Conservation (phyloP, 2,888 invertebrate genomes). For the Acanthosoma haemorrhoidale region DNA sequence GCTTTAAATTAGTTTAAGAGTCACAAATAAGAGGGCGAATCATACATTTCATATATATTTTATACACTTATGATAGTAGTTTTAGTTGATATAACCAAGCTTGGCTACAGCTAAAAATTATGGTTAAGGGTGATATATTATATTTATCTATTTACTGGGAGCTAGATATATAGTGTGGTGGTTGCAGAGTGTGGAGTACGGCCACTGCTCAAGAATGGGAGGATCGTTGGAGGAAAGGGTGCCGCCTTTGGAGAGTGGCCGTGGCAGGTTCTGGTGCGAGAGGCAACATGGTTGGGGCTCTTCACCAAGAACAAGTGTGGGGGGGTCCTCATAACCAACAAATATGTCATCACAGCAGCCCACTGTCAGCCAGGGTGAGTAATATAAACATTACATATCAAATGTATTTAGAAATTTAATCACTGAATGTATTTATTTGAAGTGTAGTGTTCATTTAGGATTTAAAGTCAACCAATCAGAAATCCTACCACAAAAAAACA, state of each 20-base stretch:
- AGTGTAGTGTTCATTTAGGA: too few species aligned
- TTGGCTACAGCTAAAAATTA: neutral
- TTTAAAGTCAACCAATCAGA: too few species aligned
- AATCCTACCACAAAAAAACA: too few species aligned
- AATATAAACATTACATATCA: too few species aligned
- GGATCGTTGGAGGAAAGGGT: conserved; percentile 86
- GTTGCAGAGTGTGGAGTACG: conserved; percentile 80
- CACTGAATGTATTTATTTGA: too few species aligned
- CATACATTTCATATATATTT: neutral
- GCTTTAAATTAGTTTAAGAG: conserved; percentile 17
- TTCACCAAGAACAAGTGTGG: conserved; percentile 95
- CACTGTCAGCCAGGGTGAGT: conserved; percentile 89
- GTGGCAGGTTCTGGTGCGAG: conserved; percentile 87
- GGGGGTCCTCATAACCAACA: conserved; percentile 82
- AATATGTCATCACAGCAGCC: conserved; percentile 85
- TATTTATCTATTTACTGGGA: neutral
- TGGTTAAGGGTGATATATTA: neutral
- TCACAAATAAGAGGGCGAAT: conserved; percentile 21
- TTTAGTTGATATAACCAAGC: neutral
- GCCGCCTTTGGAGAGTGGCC: conserved; percentile 84
- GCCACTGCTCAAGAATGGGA: conserved; percentile 63
- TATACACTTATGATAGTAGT: too few species aligned
- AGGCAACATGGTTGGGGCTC: conserved; percentile 87
- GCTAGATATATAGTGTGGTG: neutral
- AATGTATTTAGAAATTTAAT: too few species aligned